Conservation (phyloP, 2,113 vertebrate genomes). For the Pluvianellus socialis region DNA sequence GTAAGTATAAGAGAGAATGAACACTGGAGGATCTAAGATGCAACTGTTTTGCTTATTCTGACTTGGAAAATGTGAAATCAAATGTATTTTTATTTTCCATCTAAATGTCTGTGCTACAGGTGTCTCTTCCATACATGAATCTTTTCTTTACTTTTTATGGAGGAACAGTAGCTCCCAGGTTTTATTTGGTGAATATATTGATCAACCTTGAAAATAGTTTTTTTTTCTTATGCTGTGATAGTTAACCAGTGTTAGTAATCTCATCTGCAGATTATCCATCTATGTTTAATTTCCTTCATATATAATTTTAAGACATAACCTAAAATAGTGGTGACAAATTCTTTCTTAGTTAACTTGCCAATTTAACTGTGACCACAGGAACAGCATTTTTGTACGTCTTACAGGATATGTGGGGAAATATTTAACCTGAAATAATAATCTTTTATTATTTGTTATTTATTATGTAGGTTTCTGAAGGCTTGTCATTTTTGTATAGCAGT, state of each 20-base stretch:
- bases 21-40: background rate
- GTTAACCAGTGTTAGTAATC: background rate
- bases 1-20: background rate
- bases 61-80: background rate
- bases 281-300: background rate
- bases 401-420: background rate
- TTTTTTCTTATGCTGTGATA: background rate
- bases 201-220: background rate
- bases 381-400: background rate
- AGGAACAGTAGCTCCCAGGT: background rate
- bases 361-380: background rate
- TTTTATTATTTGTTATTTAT: background rate
- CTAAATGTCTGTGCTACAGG: background rate
- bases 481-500: slow-evolving; percentile 95
- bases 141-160: background rate
- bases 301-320: background rate
- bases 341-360: background rate
- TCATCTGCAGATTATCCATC: background rate
- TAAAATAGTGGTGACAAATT: background rate
- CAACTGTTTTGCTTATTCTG: background rate
- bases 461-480: slow-evolving; percentile 91
- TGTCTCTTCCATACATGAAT: background rate
- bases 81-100: background rate
- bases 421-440: background rate
- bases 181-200: background rate